Evolutionary conservation across 1,140 invertebrate species (phyloP), one percentile per base, ranked within the genome.

Genomic region (Steinernema feltiae): DNA sequence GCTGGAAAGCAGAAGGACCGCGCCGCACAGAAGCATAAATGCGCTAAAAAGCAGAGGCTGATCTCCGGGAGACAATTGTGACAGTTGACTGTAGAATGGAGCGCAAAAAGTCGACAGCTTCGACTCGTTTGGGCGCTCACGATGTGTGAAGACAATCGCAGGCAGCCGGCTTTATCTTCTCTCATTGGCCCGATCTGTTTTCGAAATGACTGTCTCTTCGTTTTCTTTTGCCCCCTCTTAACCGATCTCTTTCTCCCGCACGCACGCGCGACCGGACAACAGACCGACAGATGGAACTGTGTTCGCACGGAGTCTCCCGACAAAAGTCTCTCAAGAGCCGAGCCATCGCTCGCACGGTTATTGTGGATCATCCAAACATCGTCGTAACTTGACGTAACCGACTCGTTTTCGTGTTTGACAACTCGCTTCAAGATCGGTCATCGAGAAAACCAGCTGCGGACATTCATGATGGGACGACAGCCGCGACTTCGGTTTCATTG

Each of bases 211-310:
- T 32, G n/a, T 41, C 27, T 70, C 24, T 31, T 74, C 46, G 30
- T 29, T 12, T 2, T 73, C 72, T 73, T 73, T 48, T 73, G 46
- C 41, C 29, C 1, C 48, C 35, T 27, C 32, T 41, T 69, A 32
- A 70, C 48, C 74, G 73, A 69, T 75, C 69, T 75, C 69, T 75
- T 1, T 71, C 30, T 70, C 29, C n/a, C 53, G 24, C 24, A 27
- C 12, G 53, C 15, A n/a, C 53, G 53, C 53, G 53, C 53, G 24
- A 21, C 24, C 53, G 53, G 53, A 63, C 53, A 27, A 27, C 12
- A 3, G 24, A 21, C 12, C 24, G 15, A 63, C 53, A 63, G 53
- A 63, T 63, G 53, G 15, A 63, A n/a, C 24, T 27, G 53, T 15
- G 2, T 7, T 18, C 18, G 7, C 7, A 41, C 35, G 35, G 35